These are phyloP conservation scores for Eucera pruinosa DNA, from an alignment of 2,888 invertebrate genomes.

Conservation along the genomic window DNA sequence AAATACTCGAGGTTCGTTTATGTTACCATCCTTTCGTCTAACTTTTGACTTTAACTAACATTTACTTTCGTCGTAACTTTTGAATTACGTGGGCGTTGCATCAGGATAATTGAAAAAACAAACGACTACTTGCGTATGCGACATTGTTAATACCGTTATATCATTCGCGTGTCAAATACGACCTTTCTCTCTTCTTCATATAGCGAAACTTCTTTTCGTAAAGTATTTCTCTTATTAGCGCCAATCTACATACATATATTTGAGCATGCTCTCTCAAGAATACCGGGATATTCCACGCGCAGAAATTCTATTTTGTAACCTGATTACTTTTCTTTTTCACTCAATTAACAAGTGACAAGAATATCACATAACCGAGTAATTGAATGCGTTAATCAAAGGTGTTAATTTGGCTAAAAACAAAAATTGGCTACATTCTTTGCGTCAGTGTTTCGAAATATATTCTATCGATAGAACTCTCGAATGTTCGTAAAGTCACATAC, in stretches of 20 bases:
- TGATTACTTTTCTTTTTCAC: background rate
- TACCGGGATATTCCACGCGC: background rate
- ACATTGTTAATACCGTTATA: conserved; percentile 27
- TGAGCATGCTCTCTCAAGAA: background rate
- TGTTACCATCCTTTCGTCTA: conserved; percentile 18
- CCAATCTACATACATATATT: background rate
- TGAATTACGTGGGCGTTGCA: conserved; percentile 30
- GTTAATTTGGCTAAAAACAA: too few relatives aligned
- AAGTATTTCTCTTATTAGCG: conserved; percentile 8
- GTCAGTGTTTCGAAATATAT: too few relatives aligned
- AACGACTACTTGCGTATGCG: conserved; percentile 1
- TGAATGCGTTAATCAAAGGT: background rate
- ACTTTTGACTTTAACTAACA: too few relatives aligned
- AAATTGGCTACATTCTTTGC: too few relatives aligned
- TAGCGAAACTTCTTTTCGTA: background rate
- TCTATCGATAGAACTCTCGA: background rate
- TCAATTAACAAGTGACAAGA: background rate
- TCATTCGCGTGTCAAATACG: background rate
- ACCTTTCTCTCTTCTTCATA: background rate
- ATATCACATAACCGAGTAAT: too few relatives aligned
- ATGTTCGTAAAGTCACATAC: too few relatives aligned
- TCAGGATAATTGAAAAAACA: conserved; percentile 21
- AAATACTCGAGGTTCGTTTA: too few relatives aligned
- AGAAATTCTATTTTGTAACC: background rate
- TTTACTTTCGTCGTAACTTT: too few relatives aligned